Evolutionary conservation across 2,797 vertebrate genomes (phyloP), one percentile per base, ranked within the genome.

Genomic region (Parambassis ranga): DNA sequence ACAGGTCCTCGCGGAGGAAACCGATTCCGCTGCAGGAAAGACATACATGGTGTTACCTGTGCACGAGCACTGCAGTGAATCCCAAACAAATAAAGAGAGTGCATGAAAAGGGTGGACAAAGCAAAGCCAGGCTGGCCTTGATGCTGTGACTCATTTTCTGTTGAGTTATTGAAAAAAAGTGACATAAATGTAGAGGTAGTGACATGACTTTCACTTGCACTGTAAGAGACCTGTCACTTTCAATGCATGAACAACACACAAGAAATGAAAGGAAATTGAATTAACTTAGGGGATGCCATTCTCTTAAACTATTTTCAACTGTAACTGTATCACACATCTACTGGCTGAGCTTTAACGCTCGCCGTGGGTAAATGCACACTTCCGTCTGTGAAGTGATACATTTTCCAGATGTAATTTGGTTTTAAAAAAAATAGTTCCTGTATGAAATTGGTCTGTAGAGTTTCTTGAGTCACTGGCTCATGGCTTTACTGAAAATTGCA

Each of bases 21-120:
- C 35, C 16, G 30, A 57, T 53, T 62, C 19, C 6, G 38, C 63
- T 27, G 59, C 77, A 85, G 86, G 86, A 87, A 88, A 87, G 59
- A 84, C 87, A 71, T 82, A 87, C 51, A 87, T 82, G 84, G 89
- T 63, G 49, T 50, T 86, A 84, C 75, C 78, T 81, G 74, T 63
- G 31, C 48, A 77, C 31, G 51, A 75, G 14, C 32, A 10, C 10
- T 14, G 7, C 1, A n/a, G 82, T 56, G 14, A 74, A 65, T 61
- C 61, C 73, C 55, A 27, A 26, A 56, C 27, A 49, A 64, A 16
- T 1, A 19, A 8, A 52, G 60, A n/a, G 9, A 60, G 46, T n/a
- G n/a, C 4, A 22, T 10, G 1, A 31, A 32, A 51, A 59, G 74
- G 46, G 6, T 18, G 23, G 7, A 49, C 16, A 42, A 32, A 53